Conservation (phyloP, 2,797 vertebrate species). For the Acanthis flammea region DNA sequence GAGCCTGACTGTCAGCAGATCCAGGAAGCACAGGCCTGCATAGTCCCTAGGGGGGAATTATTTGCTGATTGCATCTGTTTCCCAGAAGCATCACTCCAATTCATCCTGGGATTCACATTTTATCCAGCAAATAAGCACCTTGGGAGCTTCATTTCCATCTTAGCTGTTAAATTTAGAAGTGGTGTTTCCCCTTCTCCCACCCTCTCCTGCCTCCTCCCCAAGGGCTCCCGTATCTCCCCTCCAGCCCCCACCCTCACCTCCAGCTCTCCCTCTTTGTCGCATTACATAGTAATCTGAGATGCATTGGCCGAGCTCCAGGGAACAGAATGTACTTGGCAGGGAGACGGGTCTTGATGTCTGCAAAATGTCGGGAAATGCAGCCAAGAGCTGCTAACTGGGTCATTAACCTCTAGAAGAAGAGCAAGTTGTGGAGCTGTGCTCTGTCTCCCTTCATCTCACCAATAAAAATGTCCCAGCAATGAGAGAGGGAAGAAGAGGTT, state of each 20-base stretch:
- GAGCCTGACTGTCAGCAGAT: slow-evolving; percentile 25
- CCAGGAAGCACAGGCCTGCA: slow-evolving; percentile 12
- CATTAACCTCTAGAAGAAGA: slow-evolving; percentile 83
- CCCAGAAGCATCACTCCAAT: slow-evolving; percentile 55
- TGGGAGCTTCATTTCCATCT: slow-evolving; percentile 32
- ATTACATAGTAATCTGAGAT: slow-evolving; percentile 83
- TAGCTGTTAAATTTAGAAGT: slow-evolving; percentile 66
- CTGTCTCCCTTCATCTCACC: slow-evolving; percentile 77
- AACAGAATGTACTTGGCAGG: slow-evolving; percentile 86
- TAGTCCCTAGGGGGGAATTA: slow-evolving; percentile 32
- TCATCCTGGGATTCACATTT: slow-evolving; percentile 39
- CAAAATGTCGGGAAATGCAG: slow-evolving; percentile 84
- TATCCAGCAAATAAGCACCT: slow-evolving; percentile 50
- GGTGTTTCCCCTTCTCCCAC: slow-evolving; percentile 62
- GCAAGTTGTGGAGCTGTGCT: slow-evolving; percentile 74
- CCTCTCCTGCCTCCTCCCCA: slow-evolving; percentile 17
- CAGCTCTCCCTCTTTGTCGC: slow-evolving; percentile 80
- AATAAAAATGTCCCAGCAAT: slow-evolving; percentile 74
- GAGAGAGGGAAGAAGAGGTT: slow-evolving; percentile 60
- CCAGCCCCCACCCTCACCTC: slow-evolving; percentile 66
- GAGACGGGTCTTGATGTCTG: slow-evolving; percentile 80
- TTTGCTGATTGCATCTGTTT: slow-evolving; percentile 56
- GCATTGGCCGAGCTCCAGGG: slow-evolving; percentile 81
- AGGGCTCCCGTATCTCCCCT: slow-evolving; percentile 19
- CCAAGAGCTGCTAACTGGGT: slow-evolving; percentile 87